A percentile compares a stretch with the other conserved stretches of the same genome.
These are phyloP conservation scores for Glomeris maerens DNA, from an alignment of 1,140 invertebrate genomes.

Conservation along the genomic window DNA sequence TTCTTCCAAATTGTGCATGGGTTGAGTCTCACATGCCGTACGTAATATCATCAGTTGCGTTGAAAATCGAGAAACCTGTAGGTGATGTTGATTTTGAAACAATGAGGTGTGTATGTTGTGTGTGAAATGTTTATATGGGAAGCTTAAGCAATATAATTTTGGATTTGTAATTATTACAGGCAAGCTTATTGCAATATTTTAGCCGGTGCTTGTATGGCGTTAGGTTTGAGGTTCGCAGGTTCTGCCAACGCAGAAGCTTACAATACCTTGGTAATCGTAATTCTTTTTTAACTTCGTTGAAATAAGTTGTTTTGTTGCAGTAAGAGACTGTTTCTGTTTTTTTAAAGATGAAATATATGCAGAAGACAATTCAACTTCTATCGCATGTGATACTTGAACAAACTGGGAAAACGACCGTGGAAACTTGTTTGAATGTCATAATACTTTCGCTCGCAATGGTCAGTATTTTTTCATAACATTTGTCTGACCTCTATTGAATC, in stretches of 20 bases:
- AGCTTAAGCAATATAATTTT: neutral
- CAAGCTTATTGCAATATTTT: constrained; percentile 94
- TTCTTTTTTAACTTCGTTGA: constrained; percentile 8
- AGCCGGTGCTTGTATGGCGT: constrained; percentile 82
- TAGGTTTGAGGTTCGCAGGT: constrained; percentile 86
- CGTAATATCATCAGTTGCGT: constrained; percentile 50
- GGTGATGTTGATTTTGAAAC: constrained; percentile 73
- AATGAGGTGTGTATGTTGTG: constrained; percentile 68
- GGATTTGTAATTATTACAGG: constrained; percentile 34
- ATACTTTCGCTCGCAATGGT: constrained; percentile 65
- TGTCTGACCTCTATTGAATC: neutral
- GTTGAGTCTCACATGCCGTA: constrained; percentile 64
- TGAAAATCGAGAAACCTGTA: constrained; percentile 21
- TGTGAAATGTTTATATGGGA: neutral
- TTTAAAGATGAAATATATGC: constrained; percentile 26
- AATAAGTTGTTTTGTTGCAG: constrained; percentile 9
- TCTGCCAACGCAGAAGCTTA: constrained; percentile 70
- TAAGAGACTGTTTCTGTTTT: constrained; percentile 10
- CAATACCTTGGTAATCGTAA: constrained; percentile 42
- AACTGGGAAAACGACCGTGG: constrained; percentile 75
- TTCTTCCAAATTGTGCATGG: constrained; percentile 68
- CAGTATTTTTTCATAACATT: constrained; percentile 20
- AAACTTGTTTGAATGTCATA: constrained; percentile 73
- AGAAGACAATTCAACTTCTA: constrained; percentile 45
- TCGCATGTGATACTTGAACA: constrained; percentile 62